Evolutionary conservation across 2,888 invertebrate genomes (phyloP).

Genomic region (Willowsia nigromaculata): DNA sequence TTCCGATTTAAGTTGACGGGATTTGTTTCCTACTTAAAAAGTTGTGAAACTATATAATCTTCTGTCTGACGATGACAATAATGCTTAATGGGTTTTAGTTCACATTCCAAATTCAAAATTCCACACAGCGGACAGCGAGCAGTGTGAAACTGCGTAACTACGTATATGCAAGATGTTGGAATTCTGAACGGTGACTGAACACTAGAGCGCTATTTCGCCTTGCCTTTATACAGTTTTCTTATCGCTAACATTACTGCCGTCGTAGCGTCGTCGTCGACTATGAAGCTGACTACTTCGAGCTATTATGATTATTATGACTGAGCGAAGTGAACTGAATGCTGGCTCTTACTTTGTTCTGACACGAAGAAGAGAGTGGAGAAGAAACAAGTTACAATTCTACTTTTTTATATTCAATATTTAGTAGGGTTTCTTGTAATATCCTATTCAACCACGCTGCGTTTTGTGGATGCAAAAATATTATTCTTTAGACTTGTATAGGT

Average conservation of each 20-base stretch:
- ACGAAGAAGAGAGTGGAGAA: not conserved
- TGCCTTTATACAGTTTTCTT: conserved; percentile 61
- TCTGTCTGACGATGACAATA: not conserved
- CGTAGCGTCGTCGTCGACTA: conserved; percentile 16
- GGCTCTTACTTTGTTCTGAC: not conserved
- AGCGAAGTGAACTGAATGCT: not conserved
- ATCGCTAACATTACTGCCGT: conserved; percentile 41
- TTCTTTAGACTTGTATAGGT: not conserved
- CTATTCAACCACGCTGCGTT: not conserved
- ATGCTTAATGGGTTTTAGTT: conserved; percentile 27
- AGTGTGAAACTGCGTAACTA: conserved; percentile 16
- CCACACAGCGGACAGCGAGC: not conserved
- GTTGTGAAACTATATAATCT: not conserved
- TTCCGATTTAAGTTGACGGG: not conserved
- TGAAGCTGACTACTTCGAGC: not conserved
- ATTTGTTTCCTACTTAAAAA: too few species aligned
- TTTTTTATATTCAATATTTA: conserved; percentile 21
- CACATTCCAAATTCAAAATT: conserved; percentile 19
- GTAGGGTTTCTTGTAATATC: not conserved
- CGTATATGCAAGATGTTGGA: not conserved
- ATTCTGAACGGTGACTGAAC: conserved; percentile 55
- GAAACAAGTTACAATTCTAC: conserved; percentile 17
- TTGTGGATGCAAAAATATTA: not conserved
- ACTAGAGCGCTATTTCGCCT: conserved; percentile 20
- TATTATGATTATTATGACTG: not conserved